Base-by-base conservation (phyloP, 1,140 invertebrate species). In the Chironomus striatipennis region DNA sequence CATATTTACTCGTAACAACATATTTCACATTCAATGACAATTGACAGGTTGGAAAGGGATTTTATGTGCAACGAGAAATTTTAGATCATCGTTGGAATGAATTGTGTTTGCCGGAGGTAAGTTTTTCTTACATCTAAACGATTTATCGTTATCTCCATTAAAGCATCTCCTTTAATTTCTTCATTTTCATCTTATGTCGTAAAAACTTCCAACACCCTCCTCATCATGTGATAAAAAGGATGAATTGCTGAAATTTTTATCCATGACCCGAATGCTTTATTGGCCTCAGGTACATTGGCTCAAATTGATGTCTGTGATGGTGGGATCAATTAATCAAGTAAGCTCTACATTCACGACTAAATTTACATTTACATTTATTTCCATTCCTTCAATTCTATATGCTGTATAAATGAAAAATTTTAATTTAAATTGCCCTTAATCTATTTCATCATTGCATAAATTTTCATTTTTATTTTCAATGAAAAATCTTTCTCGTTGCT, bases 1-100 rank as follows among this genome's bases (percentile, higher is more conserved):
- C 24, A 34, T 34, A 34, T 34, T 34, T 34, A 34, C 24, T 2
- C 24, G 5, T 34, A 34, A 34, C 24, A 2, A 34, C 5, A 34
- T 2, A 2, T 34, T 34, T 34, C 24, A 34, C 24, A 34, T 34
- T 34, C 24, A 34, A 57, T n/a, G 3, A 70, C 7, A 47, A 74
- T 17, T 78, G 81, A 77, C 77, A 87, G 85, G 78, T 87, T 78
- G 83, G 83, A 43, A 81, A 83, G 17, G 81, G 78, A 75, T 76
- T 76, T 1, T 77, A 80, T 0, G 78, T 86, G 0, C 79, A 83
- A 4, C 75, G 85, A 65, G 77, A 79, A 3, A 73, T 80, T 7
- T 80, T 90, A 7, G 80, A 86, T 77, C 83, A 86, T 4, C 85
- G 87, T 74, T 93, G 91, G 90, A 82, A 82, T 8, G 89, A 88